Percentiles rank a stretch among this genome's conserved stretches.
Evolutionary conservation across 2,113 vertebrate genomes (phyloP).

Genomic region (Cyanocitta stelleri): DNA sequence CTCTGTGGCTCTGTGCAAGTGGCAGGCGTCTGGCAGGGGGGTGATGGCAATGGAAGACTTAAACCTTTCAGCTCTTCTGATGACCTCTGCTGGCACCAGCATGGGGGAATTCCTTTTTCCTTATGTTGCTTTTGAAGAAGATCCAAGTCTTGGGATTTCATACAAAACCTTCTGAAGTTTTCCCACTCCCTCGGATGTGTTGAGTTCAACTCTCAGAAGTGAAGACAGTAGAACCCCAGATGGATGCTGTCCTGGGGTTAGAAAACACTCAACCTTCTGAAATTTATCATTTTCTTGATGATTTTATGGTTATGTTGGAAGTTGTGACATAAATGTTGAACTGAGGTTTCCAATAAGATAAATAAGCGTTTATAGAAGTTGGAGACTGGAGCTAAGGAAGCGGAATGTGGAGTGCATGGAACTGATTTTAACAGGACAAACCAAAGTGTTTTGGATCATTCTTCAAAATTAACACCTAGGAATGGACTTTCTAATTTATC

Average conservation of each 20-base stretch:
- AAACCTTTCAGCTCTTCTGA: conserved; percentile 49
- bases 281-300: neutral
- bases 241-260: neutral
- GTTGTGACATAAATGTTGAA: neutral
- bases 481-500: neutral
- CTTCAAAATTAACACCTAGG: neutral
- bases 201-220: neutral
- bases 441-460: neutral
- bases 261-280: neutral
- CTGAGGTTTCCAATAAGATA: neutral
- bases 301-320: neutral
- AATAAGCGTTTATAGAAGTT: neutral
- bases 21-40: neutral
- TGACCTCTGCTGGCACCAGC: conserved; percentile 56
- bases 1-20: accelerated
- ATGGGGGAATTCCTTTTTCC: conserved; percentile 42
- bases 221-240: neutral
- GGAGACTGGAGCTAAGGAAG: neutral
- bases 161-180: neutral
- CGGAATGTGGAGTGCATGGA: neutral
- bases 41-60: conserved; percentile 25
- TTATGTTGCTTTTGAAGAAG: conserved; percentile 38
- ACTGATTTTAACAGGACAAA: neutral
- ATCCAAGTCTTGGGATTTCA: conserved; percentile 31
- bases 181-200: neutral